Percentiles rank a stretch among this genome's conserved stretches.
Evolutionary conservation across 2,113 vertebrate species (phyloP).

Genomic region (Calidris pugnax): DNA sequence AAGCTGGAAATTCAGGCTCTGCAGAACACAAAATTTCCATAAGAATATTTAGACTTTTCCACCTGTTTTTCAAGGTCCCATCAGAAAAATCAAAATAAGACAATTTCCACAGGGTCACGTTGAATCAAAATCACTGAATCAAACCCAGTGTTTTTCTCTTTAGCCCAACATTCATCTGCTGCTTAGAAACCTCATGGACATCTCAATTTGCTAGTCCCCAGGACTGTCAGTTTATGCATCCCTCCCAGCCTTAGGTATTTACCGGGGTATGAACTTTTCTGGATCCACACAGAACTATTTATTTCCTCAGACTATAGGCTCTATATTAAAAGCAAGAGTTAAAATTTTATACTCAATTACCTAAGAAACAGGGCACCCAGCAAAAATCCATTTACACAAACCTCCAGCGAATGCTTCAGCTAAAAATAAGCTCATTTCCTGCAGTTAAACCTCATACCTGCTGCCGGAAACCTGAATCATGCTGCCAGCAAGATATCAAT

Average conservation of each 20-base stretch:
- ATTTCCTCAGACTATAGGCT: not conserved
- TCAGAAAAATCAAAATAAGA: not conserved
- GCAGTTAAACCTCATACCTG: conserved; percentile 31
- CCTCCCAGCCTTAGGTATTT: not conserved
- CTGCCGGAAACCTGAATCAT: conserved; percentile 24
- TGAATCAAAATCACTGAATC: not conserved
- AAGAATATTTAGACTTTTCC: not conserved
- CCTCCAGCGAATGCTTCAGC: not conserved
- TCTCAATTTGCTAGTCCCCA: not conserved
- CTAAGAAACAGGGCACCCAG: conserved; percentile 16
- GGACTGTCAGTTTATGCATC: not conserved
- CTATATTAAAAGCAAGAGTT: not conserved
- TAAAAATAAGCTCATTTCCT: conserved; percentile 58
- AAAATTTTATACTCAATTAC: not conserved
- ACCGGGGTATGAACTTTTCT: not conserved
- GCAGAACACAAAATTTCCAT: not conserved
- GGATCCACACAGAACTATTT: not conserved
- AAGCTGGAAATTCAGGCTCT: not conserved
- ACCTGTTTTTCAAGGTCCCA: not conserved
- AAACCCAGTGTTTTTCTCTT: not conserved
- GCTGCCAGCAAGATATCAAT: conserved; percentile 9
- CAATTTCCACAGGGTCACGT: not conserved
- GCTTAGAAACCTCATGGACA: not conserved
- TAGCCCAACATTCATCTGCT: not conserved
- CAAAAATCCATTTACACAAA: conserved; percentile 19